Conservation (phyloP, 2,113 vertebrate genomes). For the Oreotrochilus melanogaster region DNA sequence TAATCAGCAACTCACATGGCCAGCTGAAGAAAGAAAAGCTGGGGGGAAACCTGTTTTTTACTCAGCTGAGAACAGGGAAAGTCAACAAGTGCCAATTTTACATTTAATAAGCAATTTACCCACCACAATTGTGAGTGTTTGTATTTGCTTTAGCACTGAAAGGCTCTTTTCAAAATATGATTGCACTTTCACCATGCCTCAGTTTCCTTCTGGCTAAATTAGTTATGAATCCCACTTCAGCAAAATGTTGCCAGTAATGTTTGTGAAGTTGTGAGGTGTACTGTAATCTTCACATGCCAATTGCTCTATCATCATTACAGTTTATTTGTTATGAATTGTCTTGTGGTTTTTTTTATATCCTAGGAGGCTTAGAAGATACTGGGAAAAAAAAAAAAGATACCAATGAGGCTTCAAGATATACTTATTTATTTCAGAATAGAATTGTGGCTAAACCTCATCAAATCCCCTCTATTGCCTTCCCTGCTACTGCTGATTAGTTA, state of each 20-base stretch:
- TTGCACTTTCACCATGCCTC: neutral
- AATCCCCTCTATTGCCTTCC: slow-evolving; percentile 22
- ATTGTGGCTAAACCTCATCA: slow-evolving; percentile 33
- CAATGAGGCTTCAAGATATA: neutral
- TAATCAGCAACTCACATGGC: neutral
- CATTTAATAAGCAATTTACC: neutral
- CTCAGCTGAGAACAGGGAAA: neutral
- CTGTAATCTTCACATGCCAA: slow-evolving; percentile 21
- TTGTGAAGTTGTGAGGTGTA: slow-evolving; percentile 8
- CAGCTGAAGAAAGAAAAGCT: neutral
- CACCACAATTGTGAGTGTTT: neutral
- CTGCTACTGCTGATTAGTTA: slow-evolving; percentile 45
- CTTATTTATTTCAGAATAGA: slow-evolving; percentile 19
- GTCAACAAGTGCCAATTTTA: neutral
- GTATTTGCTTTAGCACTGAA: neutral
- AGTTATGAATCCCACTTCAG: neutral
- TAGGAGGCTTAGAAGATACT: slow-evolving; percentile 21
- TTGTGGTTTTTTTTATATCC: neutral
- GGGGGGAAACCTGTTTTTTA: neutral
- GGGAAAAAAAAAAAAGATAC: neutral
- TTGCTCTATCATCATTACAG: neutral
- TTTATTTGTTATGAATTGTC: slow-evolving; percentile 10
- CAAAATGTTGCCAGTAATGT: neutral
- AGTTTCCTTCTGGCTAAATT: neutral
- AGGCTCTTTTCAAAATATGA: neutral